Conservation (phyloP, 2,113 vertebrate species). For the Uropsilus gracilis region DNA sequence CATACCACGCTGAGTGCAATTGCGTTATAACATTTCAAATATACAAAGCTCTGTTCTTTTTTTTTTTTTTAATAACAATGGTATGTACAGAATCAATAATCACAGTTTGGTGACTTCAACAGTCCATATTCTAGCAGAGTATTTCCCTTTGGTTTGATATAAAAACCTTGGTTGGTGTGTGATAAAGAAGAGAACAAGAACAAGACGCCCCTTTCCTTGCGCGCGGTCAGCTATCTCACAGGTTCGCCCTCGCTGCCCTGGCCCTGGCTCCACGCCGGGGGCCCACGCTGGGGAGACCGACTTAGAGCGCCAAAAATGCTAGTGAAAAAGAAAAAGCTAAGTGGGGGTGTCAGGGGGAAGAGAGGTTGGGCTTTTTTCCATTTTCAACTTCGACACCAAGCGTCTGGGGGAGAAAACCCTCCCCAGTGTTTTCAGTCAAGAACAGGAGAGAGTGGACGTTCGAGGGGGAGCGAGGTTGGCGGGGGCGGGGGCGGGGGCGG, state of each 20-base stretch:
- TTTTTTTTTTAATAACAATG: constrained; percentile 90
- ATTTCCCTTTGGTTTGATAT: constrained; percentile 96
- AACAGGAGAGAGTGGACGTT: constrained; percentile 55
- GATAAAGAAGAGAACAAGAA: constrained; percentile 88
- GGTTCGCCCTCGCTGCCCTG: constrained; percentile 72
- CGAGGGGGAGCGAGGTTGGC: constrained; percentile 42
- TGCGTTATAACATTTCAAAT: constrained; percentile 97
- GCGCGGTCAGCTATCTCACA: constrained; percentile 87
- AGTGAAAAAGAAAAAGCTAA: constrained; percentile 61
- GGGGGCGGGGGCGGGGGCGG: background rate
- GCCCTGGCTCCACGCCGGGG: constrained; percentile 78
- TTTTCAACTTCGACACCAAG: constrained; percentile 59
- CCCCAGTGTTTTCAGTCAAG: constrained; percentile 60
- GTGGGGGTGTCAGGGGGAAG: constrained; percentile 46
- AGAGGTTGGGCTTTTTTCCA: constrained; percentile 43
- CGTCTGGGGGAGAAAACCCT: constrained; percentile 55
- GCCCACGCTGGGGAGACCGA: constrained; percentile 75
- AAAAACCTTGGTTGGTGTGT: constrained; percentile 91
- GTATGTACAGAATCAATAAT: constrained; percentile 95
- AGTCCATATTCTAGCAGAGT: constrained; percentile 93
- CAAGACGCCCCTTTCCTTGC: constrained; percentile 85
- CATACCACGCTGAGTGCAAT: constrained; percentile 99
- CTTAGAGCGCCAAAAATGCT: constrained; percentile 74
- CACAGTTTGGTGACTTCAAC: constrained; percentile 93
- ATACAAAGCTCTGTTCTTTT: constrained; percentile 95